Evolutionary conservation across 2,888 invertebrate species (phyloP).

Genomic region (Eupithecia subfuscata): DNA sequence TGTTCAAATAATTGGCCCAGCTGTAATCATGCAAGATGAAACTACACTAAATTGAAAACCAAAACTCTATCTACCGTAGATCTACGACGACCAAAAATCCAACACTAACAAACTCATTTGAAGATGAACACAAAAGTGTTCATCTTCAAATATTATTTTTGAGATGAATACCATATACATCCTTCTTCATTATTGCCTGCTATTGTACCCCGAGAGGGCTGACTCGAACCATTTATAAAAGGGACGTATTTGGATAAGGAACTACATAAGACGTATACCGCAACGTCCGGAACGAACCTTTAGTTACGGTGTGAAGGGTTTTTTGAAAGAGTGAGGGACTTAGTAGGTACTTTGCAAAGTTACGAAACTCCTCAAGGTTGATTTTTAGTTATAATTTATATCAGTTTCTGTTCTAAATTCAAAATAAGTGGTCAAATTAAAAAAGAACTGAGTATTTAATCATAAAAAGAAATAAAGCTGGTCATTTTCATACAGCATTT

Average conservation of each 20-base stretch:
- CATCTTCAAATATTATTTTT: slow-evolving; percentile 15
- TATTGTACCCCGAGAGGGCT: slow-evolving; percentile 33
- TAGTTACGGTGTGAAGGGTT: slow-evolving; percentile 41
- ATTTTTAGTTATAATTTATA: neutral
- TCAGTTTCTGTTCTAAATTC: neutral
- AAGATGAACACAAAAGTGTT: too few species aligned
- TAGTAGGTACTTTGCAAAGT: neutral
- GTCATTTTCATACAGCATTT: neutral
- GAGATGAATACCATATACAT: slow-evolving; percentile 1
- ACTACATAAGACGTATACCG: slow-evolving; percentile 69
- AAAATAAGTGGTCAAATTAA: neutral
- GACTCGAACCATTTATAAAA: slow-evolving; percentile 72
- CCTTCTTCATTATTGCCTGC: slow-evolving; percentile 21
- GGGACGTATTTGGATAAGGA: slow-evolving; percentile 77
- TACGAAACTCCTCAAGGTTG: too few species aligned
- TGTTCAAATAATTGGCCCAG: too few species aligned
- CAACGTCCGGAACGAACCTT: slow-evolving; percentile 40
- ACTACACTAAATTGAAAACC: neutral
- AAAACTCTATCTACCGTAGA: neutral
- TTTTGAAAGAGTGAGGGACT: neutral
- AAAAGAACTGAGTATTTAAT: neutral
- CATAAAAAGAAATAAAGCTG: too few species aligned
- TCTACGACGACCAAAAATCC: neutral
- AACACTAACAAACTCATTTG: neutral
- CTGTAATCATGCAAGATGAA: neutral